A percentile compares a stretch with the other conserved stretches of the same genome.
These are phyloP conservation scores for Thunnus maccoyii DNA, from an alignment of 2,113 vertebrate genomes.

Conservation along the genomic window DNA sequence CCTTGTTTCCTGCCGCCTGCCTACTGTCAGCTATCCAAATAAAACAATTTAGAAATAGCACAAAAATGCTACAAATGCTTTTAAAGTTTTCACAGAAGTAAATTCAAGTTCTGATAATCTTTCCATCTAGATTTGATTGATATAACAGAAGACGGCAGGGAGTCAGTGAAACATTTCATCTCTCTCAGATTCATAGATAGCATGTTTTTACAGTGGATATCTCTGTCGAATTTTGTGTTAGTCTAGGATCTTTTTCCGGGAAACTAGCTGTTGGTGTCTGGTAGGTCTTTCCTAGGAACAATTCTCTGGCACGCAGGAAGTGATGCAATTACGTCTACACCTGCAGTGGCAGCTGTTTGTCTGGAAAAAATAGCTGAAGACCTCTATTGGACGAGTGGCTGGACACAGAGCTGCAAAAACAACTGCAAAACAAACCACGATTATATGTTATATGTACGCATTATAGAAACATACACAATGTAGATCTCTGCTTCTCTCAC, in stretches of 20 bases:
- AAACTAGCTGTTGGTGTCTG: conserved; percentile 33
- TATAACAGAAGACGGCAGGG: too few relatives aligned
- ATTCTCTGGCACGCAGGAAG: conserved; percentile 40
- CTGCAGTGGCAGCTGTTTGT: conserved; percentile 28
- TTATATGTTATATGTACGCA: too few relatives aligned
- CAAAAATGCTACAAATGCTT: not conserved
- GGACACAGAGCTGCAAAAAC: not conserved
- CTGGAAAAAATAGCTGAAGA: conserved; percentile 21
- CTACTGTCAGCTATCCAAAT: too few relatives aligned
- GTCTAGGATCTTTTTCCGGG: conserved; percentile 15
- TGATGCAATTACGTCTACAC: conserved; percentile 35
- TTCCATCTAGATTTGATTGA: not conserved
- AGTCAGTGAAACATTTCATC: too few relatives aligned
- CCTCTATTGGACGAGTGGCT: conserved; percentile 5
- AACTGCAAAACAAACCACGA: not conserved
- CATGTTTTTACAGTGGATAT: not conserved
- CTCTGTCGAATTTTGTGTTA: not conserved
- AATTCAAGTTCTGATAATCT: not conserved
- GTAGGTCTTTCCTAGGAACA: conserved; percentile 16
- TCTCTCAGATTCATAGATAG: too few relatives aligned
- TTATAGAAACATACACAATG: not conserved
- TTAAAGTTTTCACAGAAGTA: not conserved
- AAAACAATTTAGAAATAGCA: not conserved
- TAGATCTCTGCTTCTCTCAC: not conserved
- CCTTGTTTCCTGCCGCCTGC: not conserved